Conservation (phyloP, 2,113 vertebrate species). For the Ciconia boyciana region DNA sequence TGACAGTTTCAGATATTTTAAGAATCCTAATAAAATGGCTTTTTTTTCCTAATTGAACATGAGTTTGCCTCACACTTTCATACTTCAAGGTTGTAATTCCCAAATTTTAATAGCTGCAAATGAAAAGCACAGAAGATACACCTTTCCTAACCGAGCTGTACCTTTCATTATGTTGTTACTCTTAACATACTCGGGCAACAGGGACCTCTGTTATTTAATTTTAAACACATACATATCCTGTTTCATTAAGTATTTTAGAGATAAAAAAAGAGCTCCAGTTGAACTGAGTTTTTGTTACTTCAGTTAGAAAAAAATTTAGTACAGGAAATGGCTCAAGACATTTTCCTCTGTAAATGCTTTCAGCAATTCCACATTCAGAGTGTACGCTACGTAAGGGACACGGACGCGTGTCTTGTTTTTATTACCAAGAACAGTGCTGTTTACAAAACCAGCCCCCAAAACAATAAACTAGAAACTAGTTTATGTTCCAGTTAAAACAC, state of each 20-base stretch:
- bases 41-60: not conserved
- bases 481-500: not conserved
- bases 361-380: not conserved
- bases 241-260: not conserved
- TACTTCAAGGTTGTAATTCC: not conserved
- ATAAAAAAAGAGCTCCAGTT: not conserved
- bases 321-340: not conserved
- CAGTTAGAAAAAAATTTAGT: not conserved
- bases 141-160: not conserved
- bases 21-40: not conserved
- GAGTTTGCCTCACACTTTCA: not conserved
- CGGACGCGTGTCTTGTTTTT: not conserved
- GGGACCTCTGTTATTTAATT: not conserved
- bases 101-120: not conserved
- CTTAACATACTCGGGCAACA: not conserved
- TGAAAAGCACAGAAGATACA: not conserved
- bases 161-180: not conserved
- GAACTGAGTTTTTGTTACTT: not conserved
- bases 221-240: not conserved
- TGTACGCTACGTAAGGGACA: not conserved
- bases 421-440: not conserved
- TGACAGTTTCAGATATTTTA: accelerated
- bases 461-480: not conserved
- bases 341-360: not conserved
- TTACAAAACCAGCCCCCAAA: not conserved